Evolutionary conservation across 2,797 vertebrate species (phyloP).

Genomic region (Thunnus albacares): DNA sequence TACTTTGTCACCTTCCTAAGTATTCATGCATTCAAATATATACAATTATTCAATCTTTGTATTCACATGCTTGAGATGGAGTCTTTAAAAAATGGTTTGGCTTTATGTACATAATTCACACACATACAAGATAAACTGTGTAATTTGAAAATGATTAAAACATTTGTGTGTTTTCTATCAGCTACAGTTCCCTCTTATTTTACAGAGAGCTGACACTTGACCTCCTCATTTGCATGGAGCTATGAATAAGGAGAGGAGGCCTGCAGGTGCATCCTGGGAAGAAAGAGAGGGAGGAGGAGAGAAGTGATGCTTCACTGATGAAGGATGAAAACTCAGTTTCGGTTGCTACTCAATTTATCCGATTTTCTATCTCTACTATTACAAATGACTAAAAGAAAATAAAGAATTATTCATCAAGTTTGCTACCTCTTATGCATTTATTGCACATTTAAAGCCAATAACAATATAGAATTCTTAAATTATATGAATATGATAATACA

Average conservation of each 20-base stretch:
- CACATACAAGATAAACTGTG: accelerated
- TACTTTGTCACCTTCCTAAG: too few relatives aligned
- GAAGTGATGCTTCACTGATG: too few relatives aligned
- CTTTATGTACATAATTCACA: background rate
- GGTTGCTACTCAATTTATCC: too few relatives aligned
- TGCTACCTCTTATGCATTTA: too few relatives aligned
- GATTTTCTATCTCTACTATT: too few relatives aligned
- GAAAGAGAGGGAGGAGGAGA: too few relatives aligned
- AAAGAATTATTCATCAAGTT: too few relatives aligned
- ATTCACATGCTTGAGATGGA: too few relatives aligned
- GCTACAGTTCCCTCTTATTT: background rate
- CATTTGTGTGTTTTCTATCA: background rate
- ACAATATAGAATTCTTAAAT: background rate
- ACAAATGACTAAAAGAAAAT: background rate
- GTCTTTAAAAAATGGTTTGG: background rate
- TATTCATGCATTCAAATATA: too few relatives aligned
- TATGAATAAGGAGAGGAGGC: slow-evolving; percentile 30
- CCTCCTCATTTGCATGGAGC: slow-evolving; percentile 49
- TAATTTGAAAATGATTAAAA: background rate
- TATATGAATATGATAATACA: background rate
- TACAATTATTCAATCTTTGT: too few relatives aligned
- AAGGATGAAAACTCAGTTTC: too few relatives aligned
- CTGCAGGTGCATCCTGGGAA: slow-evolving; percentile 50
- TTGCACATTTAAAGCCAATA: too few relatives aligned
- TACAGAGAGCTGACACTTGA: slow-evolving; percentile 12